Evolutionary conservation across 2,113 vertebrate genomes (phyloP).

Genomic region (Siniperca knerii): DNA sequence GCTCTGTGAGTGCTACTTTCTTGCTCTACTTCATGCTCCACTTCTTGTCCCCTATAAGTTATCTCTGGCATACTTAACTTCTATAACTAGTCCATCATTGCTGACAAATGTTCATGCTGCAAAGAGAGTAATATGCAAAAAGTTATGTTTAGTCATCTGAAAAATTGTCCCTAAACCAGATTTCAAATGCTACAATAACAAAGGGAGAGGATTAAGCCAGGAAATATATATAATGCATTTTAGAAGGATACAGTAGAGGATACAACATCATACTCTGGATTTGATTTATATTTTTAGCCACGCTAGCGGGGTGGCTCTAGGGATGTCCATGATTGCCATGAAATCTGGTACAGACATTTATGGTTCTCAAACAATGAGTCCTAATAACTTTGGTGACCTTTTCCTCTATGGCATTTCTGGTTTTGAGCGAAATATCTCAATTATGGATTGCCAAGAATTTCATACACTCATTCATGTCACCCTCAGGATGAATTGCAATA

Average conservation of each 20-base stretch:
- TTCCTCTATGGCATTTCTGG: too few relatives aligned
- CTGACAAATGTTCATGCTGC: slow-evolving; percentile 22
- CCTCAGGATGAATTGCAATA: not conserved
- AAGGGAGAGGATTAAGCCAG: not conserved
- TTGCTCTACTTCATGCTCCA: slow-evolving; percentile 77
- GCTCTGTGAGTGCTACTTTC: slow-evolving; percentile 68
- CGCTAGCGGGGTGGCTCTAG: not conserved
- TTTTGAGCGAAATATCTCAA: not conserved
- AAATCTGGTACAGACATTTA: not conserved
- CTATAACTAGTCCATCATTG: slow-evolving; percentile 48
- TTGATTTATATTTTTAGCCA: not conserved
- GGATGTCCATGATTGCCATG: not conserved
- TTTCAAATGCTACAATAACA: not conserved
- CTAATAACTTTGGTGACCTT: not conserved
- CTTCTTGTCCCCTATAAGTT: slow-evolving; percentile 69
- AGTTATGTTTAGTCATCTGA: not conserved
- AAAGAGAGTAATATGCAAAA: not conserved
- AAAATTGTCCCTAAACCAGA: not conserved
- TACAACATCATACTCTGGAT: not conserved
- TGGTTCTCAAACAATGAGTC: not conserved
- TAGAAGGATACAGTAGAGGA: not conserved
- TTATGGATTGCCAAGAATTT: not conserved
- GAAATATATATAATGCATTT: not conserved
- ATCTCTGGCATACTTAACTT: slow-evolving; percentile 66
- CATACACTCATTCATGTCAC: not conserved